Percentiles rank a stretch among this genome's conserved stretches.
These are phyloP conservation scores for Perithous albicinctus DNA, from an alignment of 2,888 invertebrate species.

Conservation along the genomic window DNA sequence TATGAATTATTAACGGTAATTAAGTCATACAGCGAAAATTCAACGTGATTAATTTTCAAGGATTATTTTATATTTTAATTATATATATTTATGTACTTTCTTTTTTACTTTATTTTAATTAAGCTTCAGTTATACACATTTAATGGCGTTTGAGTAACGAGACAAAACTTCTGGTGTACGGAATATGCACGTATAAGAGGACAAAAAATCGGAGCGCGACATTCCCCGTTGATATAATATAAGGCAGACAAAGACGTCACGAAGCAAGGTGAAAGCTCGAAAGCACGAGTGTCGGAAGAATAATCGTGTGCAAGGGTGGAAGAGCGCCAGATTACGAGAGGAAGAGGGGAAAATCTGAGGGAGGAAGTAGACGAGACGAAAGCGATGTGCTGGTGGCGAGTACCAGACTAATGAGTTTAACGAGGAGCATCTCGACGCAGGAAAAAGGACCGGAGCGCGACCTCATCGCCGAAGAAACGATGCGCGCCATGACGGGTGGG, in stretches of 20 bases:
- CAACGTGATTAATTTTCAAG: neutral
- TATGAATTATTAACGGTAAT: neutral
- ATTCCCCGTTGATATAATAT: constrained; percentile 41
- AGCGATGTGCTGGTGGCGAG: constrained; percentile 42
- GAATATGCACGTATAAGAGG: constrained; percentile 34
- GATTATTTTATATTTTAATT: neutral
- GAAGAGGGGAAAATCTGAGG: constrained; percentile 40
- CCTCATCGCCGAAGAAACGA: constrained; percentile 52
- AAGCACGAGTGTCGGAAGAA: constrained; percentile 51
- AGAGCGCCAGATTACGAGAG: constrained; percentile 52
- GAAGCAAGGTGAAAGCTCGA: constrained; percentile 25
- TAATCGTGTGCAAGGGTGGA: constrained; percentile 30
- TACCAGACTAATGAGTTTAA: constrained; percentile 62
- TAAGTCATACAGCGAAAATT: neutral
- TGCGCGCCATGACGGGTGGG: neutral
- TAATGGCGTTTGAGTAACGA: neutral
- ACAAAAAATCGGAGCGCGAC: constrained; percentile 46
- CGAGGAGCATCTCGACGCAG: constrained; percentile 56
- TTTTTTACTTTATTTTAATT: neutral
- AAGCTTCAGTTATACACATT: constrained; percentile 14
- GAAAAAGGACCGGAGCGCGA: constrained; percentile 14
- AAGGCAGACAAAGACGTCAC: constrained; percentile 14
- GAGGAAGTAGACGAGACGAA: constrained; percentile 26
- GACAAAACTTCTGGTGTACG: constrained; percentile 21
- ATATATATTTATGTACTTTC: neutral